A percentile compares a stretch with the other conserved stretches of the same genome.
phyloP scores from a whole-genome alignment of 2,113 vertebrate species.

The Rhizomys pruinosus region DNA sequence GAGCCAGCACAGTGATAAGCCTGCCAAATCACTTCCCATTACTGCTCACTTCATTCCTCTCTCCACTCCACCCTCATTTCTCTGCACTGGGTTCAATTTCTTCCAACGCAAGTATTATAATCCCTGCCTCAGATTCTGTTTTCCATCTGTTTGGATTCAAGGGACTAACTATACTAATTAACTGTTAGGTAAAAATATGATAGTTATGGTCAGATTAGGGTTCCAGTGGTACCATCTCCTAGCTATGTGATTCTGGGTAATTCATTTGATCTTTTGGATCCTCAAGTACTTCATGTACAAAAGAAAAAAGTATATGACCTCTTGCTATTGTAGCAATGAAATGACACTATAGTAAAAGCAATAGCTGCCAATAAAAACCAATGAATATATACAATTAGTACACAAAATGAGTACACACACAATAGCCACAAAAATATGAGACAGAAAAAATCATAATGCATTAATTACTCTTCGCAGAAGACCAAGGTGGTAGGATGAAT shows the following conservation, averaged over 20 bases:
- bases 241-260: neutral
- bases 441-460: neutral
- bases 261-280: neutral
- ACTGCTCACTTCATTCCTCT: neutral
- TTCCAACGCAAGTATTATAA: neutral
- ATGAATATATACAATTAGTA: too few species aligned
- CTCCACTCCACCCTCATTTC: neutral
- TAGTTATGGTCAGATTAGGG: neutral
- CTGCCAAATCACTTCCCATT: neutral
- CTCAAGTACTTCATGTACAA: neutral
- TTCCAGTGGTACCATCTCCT: neutral
- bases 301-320: neutral
- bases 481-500: neutral
- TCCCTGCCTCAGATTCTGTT: neutral
- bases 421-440: too few species aligned
- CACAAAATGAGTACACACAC: too few species aligned
- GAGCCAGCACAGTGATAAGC: neutral
- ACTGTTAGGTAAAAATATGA: neutral
- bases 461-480: neutral
- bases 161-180: neutral
- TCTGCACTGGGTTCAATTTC: neutral
- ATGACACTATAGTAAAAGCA: neutral
- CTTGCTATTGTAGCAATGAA: neutral
- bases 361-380: neutral
- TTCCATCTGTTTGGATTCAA: constrained; percentile 10